Conservation (phyloP, 2,797 vertebrate species). For the Gymnoscopelus braueri region DNA sequence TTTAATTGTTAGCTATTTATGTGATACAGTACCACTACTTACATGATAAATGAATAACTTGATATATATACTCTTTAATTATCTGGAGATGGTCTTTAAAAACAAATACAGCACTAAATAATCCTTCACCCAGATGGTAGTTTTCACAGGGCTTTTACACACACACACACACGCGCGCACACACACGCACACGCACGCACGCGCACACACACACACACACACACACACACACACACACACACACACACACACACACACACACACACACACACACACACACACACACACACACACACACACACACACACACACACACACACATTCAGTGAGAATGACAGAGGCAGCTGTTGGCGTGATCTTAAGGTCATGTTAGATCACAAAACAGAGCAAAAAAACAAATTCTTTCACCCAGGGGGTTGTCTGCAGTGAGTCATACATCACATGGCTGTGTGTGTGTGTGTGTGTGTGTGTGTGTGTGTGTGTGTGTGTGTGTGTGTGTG, state of each 20-base stretch:
- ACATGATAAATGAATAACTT: too few relatives aligned
- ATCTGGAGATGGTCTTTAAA: too few relatives aligned
- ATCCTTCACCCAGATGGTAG: too few relatives aligned
- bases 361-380: slow-evolving; percentile 74
- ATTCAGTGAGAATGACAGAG: slow-evolving; percentile 63
- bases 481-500: neutral
- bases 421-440: slow-evolving; percentile 60
- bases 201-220: neutral
- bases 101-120: too few relatives aligned
- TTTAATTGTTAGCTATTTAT: too few relatives aligned
- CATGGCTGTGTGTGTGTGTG: slow-evolving; percentile 9
- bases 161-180: slow-evolving; percentile 8
- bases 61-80: too few relatives aligned
- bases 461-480: slow-evolving; percentile 23
- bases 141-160: neutral
- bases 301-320: slow-evolving; percentile 26
- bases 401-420: slow-evolving; percentile 68
- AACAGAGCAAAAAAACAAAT: slow-evolving; percentile 65
- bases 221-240: slow-evolving; percentile 4
- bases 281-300: neutral
- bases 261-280: slow-evolving; percentile 2
- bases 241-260: slow-evolving; percentile 7
- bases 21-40: too few relatives aligned
- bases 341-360: slow-evolving; percentile 70
- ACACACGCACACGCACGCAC: neutral